Evolutionary conservation across 2,888 invertebrate genomes (phyloP).

Genomic region (Cynaeus angustus): DNA sequence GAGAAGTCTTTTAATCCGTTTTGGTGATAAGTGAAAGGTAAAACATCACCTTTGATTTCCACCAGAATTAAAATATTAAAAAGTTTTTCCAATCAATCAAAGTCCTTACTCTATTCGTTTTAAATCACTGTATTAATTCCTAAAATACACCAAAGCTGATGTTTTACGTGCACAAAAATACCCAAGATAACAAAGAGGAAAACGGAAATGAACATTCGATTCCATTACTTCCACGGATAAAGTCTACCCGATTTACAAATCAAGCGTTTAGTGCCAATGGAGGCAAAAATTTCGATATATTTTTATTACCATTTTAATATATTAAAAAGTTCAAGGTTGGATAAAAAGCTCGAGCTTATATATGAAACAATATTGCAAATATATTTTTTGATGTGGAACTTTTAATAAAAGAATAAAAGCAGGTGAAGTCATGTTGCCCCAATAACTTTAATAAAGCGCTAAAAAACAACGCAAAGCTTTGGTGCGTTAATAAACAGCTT

Average conservation of each 20-base stretch:
- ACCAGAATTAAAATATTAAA: not conserved
- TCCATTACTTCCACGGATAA: slow-evolving; percentile 7
- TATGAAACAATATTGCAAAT: too few species aligned
- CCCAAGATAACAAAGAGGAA: slow-evolving; percentile 5
- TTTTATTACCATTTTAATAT: too few species aligned
- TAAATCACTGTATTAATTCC: not conserved
- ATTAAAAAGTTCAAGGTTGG: too few species aligned
- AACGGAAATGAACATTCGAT: slow-evolving; percentile 34
- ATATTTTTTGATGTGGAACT: too few species aligned
- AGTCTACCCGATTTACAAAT: not conserved
- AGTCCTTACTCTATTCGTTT: not conserved
- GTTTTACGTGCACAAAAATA: slow-evolving; percentile 4
- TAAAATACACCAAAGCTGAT: not conserved
- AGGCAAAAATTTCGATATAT: too few species aligned
- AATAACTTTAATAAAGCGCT: too few species aligned
- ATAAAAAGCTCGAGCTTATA: too few species aligned
- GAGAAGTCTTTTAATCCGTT: slow-evolving; percentile 31
- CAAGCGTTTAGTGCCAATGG: too few species aligned
- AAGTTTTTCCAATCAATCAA: not conserved
- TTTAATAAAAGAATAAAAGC: too few species aligned
- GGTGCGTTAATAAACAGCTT: too few species aligned
- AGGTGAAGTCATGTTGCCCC: too few species aligned
- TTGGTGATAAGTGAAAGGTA: slow-evolving; percentile 29
- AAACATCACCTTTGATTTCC: not conserved
- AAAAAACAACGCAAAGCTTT: too few species aligned